Conservation (phyloP, 2,888 invertebrate species). For the Prosopocoilus inquinatus region DNA sequence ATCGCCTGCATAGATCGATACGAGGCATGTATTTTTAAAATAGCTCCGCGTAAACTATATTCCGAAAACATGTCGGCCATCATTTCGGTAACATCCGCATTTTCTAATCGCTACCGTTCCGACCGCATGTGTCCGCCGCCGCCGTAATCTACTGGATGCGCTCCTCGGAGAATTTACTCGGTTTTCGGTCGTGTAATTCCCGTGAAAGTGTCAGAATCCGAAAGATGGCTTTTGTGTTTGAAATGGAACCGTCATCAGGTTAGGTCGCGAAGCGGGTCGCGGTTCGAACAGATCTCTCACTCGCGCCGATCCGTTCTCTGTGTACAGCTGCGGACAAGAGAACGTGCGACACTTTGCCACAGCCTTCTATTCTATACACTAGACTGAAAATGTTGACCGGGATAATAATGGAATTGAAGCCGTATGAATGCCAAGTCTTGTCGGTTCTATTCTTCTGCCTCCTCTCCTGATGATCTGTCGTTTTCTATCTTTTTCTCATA, state of each 20-base stretch:
- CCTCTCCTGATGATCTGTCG: background rate
- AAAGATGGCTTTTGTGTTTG: conserved; percentile 35
- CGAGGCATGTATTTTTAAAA: background rate
- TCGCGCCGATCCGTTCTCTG: conserved; percentile 40
- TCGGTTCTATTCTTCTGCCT: background rate
- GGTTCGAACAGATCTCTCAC: conserved; percentile 32
- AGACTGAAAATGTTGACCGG: conserved; percentile 43
- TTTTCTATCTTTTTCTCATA: too few relatives aligned
- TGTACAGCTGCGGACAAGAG: conserved; percentile 40
- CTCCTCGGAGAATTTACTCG: background rate
- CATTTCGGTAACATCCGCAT: background rate
- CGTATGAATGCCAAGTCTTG: conserved; percentile 6
- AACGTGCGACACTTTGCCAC: conserved; percentile 41
- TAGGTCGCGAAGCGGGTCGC: conserved; percentile 23
- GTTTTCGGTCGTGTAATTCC: conserved; percentile 10
- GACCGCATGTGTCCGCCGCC: too few relatives aligned
- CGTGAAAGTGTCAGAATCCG: conserved; percentile 17
- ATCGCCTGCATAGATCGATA: background rate
- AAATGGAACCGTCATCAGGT: conserved; percentile 38
- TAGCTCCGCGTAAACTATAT: background rate
- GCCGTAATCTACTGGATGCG: background rate
- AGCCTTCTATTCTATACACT: conserved; percentile 40
- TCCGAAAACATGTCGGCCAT: background rate
- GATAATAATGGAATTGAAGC: conserved; percentile 21
- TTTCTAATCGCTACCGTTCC: too few relatives aligned